Evolutionary conservation across 1,140 invertebrate species (phyloP).

Genomic region (Stratiolaelaps scimitus): DNA sequence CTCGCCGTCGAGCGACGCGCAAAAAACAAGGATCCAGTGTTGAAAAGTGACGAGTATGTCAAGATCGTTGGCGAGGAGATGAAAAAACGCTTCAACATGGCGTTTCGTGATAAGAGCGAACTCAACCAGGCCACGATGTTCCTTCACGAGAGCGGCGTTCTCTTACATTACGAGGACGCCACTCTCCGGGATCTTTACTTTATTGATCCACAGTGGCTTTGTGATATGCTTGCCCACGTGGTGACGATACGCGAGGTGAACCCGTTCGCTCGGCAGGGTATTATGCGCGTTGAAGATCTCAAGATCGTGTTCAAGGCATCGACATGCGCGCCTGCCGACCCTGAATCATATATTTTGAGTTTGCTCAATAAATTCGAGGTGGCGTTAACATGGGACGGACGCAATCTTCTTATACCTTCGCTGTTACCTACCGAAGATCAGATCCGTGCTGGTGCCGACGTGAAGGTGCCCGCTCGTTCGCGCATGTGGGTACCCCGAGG

Average conservation of each 20-base stretch:
- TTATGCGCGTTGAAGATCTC: constrained; percentile 89
- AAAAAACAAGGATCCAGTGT: constrained; percentile 60
- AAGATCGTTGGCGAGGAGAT: constrained; percentile 53
- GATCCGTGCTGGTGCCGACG: constrained; percentile 45
- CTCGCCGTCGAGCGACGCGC: constrained; percentile 54
- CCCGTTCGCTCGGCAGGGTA: constrained; percentile 74
- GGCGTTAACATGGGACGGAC: constrained; percentile 86
- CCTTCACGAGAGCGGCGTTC: constrained; percentile 90
- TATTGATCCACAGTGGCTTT: constrained; percentile 94
- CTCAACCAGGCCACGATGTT: constrained; percentile 89
- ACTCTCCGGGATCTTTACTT: constrained; percentile 87
- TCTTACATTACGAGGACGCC: constrained; percentile 95
- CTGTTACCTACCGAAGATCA: constrained; percentile 71
- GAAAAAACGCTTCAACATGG: constrained; percentile 50
- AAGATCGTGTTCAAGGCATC: constrained; percentile 77
- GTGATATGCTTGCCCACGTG: constrained; percentile 90
- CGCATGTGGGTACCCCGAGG: constrained; percentile 53
- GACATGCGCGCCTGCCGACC: constrained; percentile 48
- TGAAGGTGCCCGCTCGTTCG: constrained; percentile 54
- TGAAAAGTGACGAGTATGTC: constrained; percentile 69
- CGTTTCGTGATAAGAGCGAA: constrained; percentile 74
- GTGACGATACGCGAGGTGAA: constrained; percentile 92
- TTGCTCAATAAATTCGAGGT: constrained; percentile 94
- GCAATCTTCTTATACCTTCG: constrained; percentile 79
- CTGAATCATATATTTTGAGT: constrained; percentile 64